phyloP scores from a whole-genome alignment of 2,113 vertebrate species.

The Naja naja region DNA sequence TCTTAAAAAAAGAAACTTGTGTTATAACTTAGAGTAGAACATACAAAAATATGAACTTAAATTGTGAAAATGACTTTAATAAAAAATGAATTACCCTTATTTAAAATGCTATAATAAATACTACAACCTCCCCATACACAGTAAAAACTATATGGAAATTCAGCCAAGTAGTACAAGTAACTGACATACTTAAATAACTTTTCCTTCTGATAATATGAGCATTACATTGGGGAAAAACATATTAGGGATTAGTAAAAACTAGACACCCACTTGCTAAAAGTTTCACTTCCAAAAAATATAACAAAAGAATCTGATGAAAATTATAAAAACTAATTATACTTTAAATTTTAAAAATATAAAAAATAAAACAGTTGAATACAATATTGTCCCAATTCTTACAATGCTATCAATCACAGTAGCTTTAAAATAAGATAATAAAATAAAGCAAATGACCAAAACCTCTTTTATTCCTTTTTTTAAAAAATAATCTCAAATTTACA shows the following conservation, averaged over 20 bases:
- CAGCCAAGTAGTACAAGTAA: slow-evolving; percentile 99
- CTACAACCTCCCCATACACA: slow-evolving; percentile 99
- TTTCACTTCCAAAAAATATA: slow-evolving; percentile 99
- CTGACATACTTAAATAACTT: slow-evolving; percentile 98
- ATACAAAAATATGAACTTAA: slow-evolving; percentile 99
- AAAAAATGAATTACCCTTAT: slow-evolving; percentile 98
- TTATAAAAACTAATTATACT: slow-evolving; percentile 99
- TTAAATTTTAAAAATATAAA: slow-evolving; percentile 99
- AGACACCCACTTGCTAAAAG: slow-evolving; percentile 97
- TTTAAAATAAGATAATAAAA: slow-evolving; percentile 99
- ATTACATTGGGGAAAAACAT: slow-evolving; percentile 97
- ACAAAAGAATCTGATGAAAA: slow-evolving; percentile 98
- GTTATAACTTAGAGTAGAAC: slow-evolving; percentile 98
- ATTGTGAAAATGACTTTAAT: slow-evolving; percentile 98
- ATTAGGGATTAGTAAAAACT: slow-evolving; percentile 99
- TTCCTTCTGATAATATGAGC: slow-evolving; percentile 99
- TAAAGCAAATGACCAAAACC: slow-evolving; percentile 99
- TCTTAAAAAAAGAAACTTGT: slow-evolving; percentile 98
- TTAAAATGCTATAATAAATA: slow-evolving; percentile 99
- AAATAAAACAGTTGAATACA: slow-evolving; percentile 99
- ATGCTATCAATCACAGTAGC: slow-evolving; percentile 99
- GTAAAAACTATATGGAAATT: slow-evolving; percentile 99
- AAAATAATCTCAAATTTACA: slow-evolving; percentile 99
- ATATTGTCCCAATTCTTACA: slow-evolving; percentile 99
- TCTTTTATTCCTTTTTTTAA: slow-evolving; percentile 96